Conservation (phyloP, 2,113 vertebrate genomes). For the Raja brachyura region DNA sequence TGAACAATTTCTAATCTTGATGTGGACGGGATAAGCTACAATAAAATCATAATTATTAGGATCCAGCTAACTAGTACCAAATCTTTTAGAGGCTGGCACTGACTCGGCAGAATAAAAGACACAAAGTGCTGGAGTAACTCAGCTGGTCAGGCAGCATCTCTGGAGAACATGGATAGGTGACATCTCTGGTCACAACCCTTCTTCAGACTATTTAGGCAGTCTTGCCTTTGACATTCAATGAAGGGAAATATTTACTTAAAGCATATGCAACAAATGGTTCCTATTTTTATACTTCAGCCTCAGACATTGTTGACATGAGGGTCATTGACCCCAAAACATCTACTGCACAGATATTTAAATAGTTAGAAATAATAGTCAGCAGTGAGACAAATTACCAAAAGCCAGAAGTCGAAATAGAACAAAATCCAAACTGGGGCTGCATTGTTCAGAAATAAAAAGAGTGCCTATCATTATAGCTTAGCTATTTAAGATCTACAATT, state of each 20-base stretch:
- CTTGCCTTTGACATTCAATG: neutral
- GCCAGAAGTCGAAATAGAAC: neutral
- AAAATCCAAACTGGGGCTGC: neutral
- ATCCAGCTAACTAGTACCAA: too few relatives aligned
- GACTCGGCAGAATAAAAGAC: too few relatives aligned
- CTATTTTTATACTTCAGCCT: neutral
- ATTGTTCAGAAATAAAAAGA: slow-evolving; percentile 17
- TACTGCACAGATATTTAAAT: neutral
- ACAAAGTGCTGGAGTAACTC: too few relatives aligned
- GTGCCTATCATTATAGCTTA: neutral
- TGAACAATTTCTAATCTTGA: too few relatives aligned
- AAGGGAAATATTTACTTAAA: neutral
- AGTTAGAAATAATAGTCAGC: neutral
- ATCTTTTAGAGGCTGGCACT: too few relatives aligned
- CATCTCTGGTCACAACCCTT: too few relatives aligned
- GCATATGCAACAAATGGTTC: neutral
- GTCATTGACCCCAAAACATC: neutral
- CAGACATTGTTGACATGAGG: neutral
- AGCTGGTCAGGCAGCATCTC: too few relatives aligned
- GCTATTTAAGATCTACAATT: neutral
- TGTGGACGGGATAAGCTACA: too few relatives aligned
- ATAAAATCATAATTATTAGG: too few relatives aligned
- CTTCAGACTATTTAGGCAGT: too few relatives aligned
- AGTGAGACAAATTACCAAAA: neutral
- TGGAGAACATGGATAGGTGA: too few relatives aligned